phyloP scores from a whole-genome alignment of 2,888 invertebrate species.

The Hemaris fuciformis region DNA sequence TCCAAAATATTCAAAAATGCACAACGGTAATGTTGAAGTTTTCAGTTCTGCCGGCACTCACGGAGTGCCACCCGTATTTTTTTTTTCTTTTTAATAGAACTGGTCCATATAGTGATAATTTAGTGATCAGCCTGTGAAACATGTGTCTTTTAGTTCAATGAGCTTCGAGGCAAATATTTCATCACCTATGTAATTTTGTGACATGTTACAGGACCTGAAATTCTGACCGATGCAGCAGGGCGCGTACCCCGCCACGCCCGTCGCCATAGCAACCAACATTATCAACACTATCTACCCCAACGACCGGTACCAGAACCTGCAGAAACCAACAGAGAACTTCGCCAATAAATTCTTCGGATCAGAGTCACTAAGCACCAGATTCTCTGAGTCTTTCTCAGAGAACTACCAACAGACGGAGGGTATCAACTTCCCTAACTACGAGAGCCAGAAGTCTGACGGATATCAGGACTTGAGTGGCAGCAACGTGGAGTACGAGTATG shows the following conservation, averaged over 20 bases:
- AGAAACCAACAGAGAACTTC: conserved; percentile 43
- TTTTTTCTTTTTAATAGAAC: too few relatives aligned
- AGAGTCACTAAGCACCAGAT: conserved; percentile 59
- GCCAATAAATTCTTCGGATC: conserved; percentile 68
- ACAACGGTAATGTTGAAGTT: too few relatives aligned
- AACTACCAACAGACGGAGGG: conserved; percentile 69
- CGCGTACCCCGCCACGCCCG: conserved; percentile 64
- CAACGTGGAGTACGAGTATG: conserved; percentile 49
- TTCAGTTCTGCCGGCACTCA: too few relatives aligned
- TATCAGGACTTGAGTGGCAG: conserved; percentile 70
- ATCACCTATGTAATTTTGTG: too few relatives aligned
- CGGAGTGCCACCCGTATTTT: too few relatives aligned
- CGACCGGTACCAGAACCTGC: conserved; percentile 65
- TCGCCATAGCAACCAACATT: conserved; percentile 68
- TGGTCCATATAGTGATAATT: too few relatives aligned
- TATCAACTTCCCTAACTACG: conserved; percentile 61
- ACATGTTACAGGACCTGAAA: conserved; percentile 81
- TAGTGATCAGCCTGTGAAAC: too few relatives aligned
- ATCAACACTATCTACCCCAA: conserved; percentile 66
- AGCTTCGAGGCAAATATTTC: too few relatives aligned
- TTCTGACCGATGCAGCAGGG: conserved; percentile 82
- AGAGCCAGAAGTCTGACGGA: conserved; percentile 50
- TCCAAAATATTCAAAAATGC: too few relatives aligned
- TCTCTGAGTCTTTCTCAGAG: conserved; percentile 62
- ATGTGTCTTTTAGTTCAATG: too few relatives aligned